These are phyloP conservation scores for Daboia siamensis DNA, from an alignment of 2,113 vertebrate genomes.

Conservation along the genomic window DNA sequence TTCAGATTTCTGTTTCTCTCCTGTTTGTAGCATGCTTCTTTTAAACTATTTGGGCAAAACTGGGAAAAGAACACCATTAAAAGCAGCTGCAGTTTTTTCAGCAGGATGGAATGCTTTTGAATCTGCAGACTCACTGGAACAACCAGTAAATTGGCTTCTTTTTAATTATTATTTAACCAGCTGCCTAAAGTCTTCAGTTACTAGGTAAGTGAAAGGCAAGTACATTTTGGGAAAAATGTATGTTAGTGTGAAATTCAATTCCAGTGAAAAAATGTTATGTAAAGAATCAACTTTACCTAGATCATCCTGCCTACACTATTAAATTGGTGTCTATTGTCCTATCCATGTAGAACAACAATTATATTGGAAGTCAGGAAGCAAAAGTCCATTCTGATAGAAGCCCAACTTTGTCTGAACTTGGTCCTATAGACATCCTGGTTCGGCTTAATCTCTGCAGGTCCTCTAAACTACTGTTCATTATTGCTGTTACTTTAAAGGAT, in stretches of 20 bases:
- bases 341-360: neutral
- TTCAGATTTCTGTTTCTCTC: conserved; percentile 43
- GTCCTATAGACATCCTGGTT: neutral
- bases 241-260: conserved; percentile 26
- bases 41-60: conserved; percentile 92
- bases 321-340: neutral
- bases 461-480: neutral
- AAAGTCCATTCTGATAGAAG: neutral
- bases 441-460: neutral
- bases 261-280: neutral
- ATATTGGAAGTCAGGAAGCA: neutral
- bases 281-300: neutral
- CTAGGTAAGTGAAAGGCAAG: conserved; percentile 79
- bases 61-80: conserved; percentile 87
- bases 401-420: neutral
- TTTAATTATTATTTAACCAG: conserved; percentile 99
- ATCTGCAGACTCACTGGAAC: conserved; percentile 90
- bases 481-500: neutral
- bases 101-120: conserved; percentile 97
- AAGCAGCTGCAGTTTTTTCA: conserved; percentile 91
- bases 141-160: conserved; percentile 93
- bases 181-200: conserved; percentile 92
- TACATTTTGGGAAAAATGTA: conserved; percentile 34
- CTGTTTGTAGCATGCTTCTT: conserved; percentile 88
- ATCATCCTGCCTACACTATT: neutral